phyloP scores from a whole-genome alignment of 2,797 vertebrate species.

The Chelon labrosus region DNA sequence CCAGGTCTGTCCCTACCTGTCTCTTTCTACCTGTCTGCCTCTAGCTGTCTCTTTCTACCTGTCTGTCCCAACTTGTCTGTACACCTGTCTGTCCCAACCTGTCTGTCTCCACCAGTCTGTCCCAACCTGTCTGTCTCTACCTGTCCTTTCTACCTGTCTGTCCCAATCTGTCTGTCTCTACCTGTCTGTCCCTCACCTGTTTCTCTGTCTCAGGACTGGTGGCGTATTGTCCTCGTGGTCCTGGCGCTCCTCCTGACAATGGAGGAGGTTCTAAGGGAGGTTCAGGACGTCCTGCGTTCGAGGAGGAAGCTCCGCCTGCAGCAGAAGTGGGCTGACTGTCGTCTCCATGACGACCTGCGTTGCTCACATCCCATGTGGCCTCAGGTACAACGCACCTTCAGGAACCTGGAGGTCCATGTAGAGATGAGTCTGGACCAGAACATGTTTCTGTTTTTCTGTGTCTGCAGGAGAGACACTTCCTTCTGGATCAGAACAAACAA shows the following conservation, averaged over 20 bases:
- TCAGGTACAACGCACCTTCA: conserved; percentile 57
- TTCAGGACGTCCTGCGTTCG: conserved; percentile 71
- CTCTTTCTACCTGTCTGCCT: conserved; percentile 18
- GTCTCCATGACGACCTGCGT: conserved; percentile 67
- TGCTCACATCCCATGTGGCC: conserved; percentile 83
- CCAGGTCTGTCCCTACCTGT: conserved; percentile 35
- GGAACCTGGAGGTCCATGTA: too few species aligned
- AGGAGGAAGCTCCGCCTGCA: conserved; percentile 60
- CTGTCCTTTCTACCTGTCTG: not conserved
- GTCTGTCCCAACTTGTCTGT: too few species aligned
- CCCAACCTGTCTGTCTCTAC: not conserved
- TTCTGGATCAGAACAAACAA: conserved; percentile 66
- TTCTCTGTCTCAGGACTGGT: conserved; percentile 75
- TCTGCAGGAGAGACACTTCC: conserved; percentile 72
- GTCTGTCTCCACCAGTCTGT: too few species aligned
- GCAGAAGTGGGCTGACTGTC: conserved; percentile 60
- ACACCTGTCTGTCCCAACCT: conserved; percentile 1
- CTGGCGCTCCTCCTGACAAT: conserved; percentile 70
- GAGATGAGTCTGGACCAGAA: too few species aligned
- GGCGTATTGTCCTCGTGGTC: conserved; percentile 72
- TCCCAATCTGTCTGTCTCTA: not conserved
- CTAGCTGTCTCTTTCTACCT: too few species aligned
- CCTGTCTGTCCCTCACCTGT: too few species aligned
- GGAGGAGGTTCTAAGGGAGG: conserved; percentile 74
- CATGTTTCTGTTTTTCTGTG: not conserved